Evolutionary conservation across 2,888 invertebrate species (phyloP).

Genomic region (Synanthedon formicaeformis): DNA sequence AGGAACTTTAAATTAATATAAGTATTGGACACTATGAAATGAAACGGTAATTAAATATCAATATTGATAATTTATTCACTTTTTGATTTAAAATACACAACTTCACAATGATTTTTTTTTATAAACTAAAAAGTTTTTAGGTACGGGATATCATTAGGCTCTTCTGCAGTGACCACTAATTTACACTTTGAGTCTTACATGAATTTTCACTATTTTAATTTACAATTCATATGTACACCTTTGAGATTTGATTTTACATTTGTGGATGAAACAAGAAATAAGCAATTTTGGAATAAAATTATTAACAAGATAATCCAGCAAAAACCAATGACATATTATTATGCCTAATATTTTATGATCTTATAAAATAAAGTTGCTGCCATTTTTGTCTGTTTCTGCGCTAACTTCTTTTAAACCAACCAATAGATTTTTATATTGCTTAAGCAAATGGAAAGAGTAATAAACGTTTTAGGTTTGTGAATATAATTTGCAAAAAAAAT

Average conservation of each 20-base stretch:
- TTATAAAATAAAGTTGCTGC: too few relatives aligned
- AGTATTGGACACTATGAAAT: slow-evolving; percentile 7
- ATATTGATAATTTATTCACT: slow-evolving; percentile 71
- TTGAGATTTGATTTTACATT: slow-evolving; percentile 33
- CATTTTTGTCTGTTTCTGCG: too few relatives aligned
- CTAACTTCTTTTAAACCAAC: too few relatives aligned
- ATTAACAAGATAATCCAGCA: too few relatives aligned
- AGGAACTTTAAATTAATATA: neutral
- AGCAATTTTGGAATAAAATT: slow-evolving; percentile 4
- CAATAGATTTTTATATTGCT: too few relatives aligned
- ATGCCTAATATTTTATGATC: too few relatives aligned
- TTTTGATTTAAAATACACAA: slow-evolving; percentile 72
- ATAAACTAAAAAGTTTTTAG: slow-evolving; percentile 64
- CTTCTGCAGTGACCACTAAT: slow-evolving; percentile 55
- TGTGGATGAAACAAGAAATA: slow-evolving; percentile 23
- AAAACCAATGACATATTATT: too few relatives aligned
- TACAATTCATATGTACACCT: slow-evolving; percentile 57
- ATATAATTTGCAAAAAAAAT: too few relatives aligned
- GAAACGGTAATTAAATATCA: slow-evolving; percentile 51
- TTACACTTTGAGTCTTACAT: slow-evolving; percentile 39
- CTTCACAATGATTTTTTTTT: slow-evolving; percentile 65
- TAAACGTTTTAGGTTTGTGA: too few relatives aligned
- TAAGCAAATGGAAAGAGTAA: too few relatives aligned
- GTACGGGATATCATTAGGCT: slow-evolving; percentile 62
- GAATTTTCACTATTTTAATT: slow-evolving; percentile 47